These are phyloP conservation scores for Notarius lentiginosus DNA, from an alignment of 2,113 vertebrate species.

Conservation along the genomic window DNA sequence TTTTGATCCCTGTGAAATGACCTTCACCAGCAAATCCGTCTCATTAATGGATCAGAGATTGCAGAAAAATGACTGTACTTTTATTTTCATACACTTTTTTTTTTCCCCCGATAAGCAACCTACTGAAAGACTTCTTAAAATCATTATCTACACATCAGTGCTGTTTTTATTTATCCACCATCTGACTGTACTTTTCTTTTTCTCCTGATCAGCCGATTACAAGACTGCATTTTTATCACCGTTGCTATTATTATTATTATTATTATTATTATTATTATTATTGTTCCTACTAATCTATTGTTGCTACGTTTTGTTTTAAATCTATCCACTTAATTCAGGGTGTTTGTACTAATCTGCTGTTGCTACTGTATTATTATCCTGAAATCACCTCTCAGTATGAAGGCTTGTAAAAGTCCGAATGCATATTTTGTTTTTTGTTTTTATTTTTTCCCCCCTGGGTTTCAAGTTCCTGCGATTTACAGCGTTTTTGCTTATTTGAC, in stretches of 20 bases:
- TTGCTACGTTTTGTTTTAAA: slow-evolving; percentile 6
- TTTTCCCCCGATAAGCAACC: not conserved
- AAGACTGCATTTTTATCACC: slow-evolving; percentile 73
- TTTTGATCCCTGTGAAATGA: slow-evolving; percentile 46
- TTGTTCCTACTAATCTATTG: not conserved
- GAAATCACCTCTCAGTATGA: slow-evolving; percentile 69
- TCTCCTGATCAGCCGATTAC: slow-evolving; percentile 13
- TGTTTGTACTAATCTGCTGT: slow-evolving; percentile 82
- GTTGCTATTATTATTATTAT: slow-evolving; percentile 11
- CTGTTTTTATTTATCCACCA: slow-evolving; percentile 61
- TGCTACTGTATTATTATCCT: slow-evolving; percentile 86
- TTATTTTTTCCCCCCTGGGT: not conserved
- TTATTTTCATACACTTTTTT: not conserved
- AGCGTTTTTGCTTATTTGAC: slow-evolving; percentile 84
- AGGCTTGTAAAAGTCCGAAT: slow-evolving; percentile 50
- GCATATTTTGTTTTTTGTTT: not conserved
- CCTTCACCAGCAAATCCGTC: slow-evolving; percentile 49
- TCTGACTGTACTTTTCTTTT: not conserved
- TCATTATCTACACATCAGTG: not conserved
- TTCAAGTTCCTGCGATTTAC: slow-evolving; percentile 87
- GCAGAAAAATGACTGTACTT: slow-evolving; percentile 23
- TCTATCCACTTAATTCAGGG: slow-evolving; percentile 82
- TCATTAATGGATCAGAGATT: slow-evolving; percentile 17
- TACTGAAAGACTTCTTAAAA: not conserved
- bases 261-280: slow-evolving; percentile 29